phyloP scores from a whole-genome alignment of 2,113 vertebrate genomes.

The Lepisosteus oculatus region DNA sequence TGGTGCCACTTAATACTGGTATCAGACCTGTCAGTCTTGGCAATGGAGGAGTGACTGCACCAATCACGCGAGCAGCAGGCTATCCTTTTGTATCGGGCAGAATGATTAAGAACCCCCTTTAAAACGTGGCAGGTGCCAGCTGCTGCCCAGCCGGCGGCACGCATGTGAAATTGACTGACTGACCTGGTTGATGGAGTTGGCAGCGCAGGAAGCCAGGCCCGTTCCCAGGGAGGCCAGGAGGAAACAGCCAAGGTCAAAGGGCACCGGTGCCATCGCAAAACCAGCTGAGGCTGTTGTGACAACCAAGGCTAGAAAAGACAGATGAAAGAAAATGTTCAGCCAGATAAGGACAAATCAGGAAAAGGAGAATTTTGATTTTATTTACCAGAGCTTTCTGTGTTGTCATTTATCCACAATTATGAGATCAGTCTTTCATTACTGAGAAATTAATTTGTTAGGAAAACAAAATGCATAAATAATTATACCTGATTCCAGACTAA shows the following conservation, averaged over 20 bases:
- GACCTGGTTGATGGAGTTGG: slow-evolving; percentile 97
- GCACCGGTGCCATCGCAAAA: slow-evolving; percentile 85
- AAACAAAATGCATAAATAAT: not conserved
- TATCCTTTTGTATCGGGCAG: not conserved
- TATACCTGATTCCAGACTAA: not conserved
- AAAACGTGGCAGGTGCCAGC: not conserved
- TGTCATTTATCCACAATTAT: no score
- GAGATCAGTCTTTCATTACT: no score
- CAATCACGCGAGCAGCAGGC: slow-evolving; percentile 21
- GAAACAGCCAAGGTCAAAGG: slow-evolving; percentile 82
- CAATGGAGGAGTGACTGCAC: slow-evolving; percentile 16
- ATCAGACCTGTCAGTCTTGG: not conserved
- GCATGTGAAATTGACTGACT: slow-evolving; percentile 47
- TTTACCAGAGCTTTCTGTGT: no score
- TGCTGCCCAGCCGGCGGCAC: not conserved
- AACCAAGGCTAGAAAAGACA: slow-evolving; percentile 77
- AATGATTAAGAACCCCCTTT: not conserved
- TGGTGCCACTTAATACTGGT: no score
- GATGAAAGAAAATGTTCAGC: not conserved
- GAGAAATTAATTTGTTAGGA: not conserved
- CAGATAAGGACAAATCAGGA: not conserved
- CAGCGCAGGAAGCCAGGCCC: slow-evolving; percentile 83
- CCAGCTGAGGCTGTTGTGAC: slow-evolving; percentile 86
- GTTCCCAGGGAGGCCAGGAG: slow-evolving; percentile 81
- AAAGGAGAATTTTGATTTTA: not conserved